Conservation (phyloP, 2,888 invertebrate genomes). For the Drosophila ustulata region DNA sequence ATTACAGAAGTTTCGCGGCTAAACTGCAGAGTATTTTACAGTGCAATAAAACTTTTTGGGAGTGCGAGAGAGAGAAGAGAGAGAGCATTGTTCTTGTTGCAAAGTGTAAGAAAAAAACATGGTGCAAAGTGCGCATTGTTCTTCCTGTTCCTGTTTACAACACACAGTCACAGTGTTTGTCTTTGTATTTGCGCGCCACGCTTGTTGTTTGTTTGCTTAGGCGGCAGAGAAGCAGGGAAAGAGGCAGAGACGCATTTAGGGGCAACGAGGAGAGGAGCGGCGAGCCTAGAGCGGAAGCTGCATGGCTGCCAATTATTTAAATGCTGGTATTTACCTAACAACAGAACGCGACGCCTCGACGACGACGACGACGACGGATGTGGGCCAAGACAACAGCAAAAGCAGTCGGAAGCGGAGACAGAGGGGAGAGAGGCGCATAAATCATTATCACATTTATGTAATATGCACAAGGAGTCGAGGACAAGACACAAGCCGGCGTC, state of each 20-base stretch:
- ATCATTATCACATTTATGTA: conserved; percentile 79
- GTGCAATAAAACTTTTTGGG: conserved; percentile 55
- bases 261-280: conserved; percentile 4
- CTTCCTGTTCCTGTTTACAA: conserved; percentile 51
- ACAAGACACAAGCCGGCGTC: conserved; percentile 16
- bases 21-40: conserved; percentile 29
- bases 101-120: conserved; percentile 61
- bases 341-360: conserved; percentile 30
- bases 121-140: conserved; percentile 65
- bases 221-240: conserved; percentile 7
- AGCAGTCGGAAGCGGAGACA: conserved; percentile 5
- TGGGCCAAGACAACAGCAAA: conserved; percentile 61
- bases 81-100: conserved; percentile 26
- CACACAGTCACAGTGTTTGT: conserved; percentile 58
- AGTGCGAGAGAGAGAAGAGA: background rate
- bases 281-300: conserved; percentile 70
- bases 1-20: conserved; percentile 30
- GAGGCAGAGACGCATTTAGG: background rate
- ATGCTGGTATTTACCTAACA: conserved; percentile 77
- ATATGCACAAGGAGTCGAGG: conserved; percentile 60
- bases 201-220: conserved; percentile 66
- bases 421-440: conserved; percentile 55
- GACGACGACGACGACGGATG: conserved; percentile 54
- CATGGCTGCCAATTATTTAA: conserved; percentile 74
- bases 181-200: conserved; percentile 67